Evolutionary conservation across 2,113 vertebrate genomes (phyloP).

Genomic region (Nycticorax nycticorax): DNA sequence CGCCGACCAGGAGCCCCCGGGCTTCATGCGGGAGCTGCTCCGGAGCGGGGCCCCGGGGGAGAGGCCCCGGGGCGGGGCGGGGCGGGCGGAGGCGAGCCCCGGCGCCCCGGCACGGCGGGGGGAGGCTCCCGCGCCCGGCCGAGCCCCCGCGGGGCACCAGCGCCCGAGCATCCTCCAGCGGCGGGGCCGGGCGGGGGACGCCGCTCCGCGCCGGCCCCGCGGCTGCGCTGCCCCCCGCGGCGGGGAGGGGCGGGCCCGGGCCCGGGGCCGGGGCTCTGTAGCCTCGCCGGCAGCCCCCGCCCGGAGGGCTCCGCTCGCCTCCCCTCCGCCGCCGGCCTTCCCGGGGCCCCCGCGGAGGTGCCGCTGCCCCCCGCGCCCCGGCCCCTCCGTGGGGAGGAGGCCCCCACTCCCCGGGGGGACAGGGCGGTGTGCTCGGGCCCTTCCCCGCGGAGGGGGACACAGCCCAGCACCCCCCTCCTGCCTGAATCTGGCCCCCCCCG

Average conservation of each 20-base stretch:
- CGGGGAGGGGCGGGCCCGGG: not conserved
- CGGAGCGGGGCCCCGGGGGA: not conserved
- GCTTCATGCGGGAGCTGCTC: not conserved
- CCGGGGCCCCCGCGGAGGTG: not conserved
- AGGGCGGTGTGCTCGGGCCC: not conserved
- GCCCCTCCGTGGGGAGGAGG: not conserved
- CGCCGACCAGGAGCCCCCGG: not conserved
- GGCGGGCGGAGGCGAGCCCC: not conserved
- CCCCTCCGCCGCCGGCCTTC: not conserved
- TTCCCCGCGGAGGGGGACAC: not conserved
- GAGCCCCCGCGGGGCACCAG: not conserved
- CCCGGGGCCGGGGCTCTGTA: not conserved
- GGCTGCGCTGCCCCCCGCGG: not conserved
- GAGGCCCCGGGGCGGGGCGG: not conserved
- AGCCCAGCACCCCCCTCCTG: not conserved
- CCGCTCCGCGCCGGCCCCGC: not conserved
- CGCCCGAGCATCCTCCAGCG: not conserved
- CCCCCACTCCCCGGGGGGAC: not conserved
- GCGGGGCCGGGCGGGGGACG: not conserved
- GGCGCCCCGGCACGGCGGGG: not conserved
- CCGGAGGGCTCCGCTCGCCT: not conserved
- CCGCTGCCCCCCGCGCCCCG: not conserved
- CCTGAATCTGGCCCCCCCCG: not conserved
- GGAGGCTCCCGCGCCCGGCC: not conserved
- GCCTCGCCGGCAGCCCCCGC: not conserved